Evolutionary conservation across 2,888 invertebrate species (phyloP).

Genomic region (Oxycera nigricornis): DNA sequence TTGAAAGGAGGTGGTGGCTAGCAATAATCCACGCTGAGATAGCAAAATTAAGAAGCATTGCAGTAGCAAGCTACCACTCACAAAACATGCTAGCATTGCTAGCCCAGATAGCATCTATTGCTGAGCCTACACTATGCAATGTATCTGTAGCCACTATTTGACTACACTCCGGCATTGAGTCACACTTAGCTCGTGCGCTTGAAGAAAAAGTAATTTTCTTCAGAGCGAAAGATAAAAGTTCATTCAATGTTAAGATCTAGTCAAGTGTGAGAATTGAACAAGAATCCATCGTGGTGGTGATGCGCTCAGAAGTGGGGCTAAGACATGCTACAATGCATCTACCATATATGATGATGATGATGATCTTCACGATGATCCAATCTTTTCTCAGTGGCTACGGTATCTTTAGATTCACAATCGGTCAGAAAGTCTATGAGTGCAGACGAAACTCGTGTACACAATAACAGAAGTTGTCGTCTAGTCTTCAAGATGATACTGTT

Average conservation of each 20-base stretch:
- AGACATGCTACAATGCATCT: no score
- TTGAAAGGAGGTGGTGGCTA: no score
- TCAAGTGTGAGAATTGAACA: background rate
- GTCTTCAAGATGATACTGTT: background rate
- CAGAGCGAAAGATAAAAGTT: background rate
- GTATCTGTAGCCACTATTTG: no score
- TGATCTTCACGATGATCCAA: background rate
- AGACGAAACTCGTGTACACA: constrained; percentile 15
- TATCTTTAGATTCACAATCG: background rate
- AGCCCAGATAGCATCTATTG: no score
- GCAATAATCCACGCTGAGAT: no score
- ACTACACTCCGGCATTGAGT: no score
- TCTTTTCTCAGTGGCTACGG: background rate
- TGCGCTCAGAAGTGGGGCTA: background rate
- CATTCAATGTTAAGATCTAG: background rate
- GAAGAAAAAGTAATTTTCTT: background rate
- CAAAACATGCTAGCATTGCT: no score
- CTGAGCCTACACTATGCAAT: no score
- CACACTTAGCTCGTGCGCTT: no score
- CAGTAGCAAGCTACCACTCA: no score
- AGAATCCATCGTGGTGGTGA: background rate
- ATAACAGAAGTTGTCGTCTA: no score
- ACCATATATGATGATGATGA: background rate
- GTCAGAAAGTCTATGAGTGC: constrained; percentile 16
- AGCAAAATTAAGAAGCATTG: no score